Conservation (phyloP, 1,140 invertebrate genomes). For the Papilio aristodemus region DNA sequence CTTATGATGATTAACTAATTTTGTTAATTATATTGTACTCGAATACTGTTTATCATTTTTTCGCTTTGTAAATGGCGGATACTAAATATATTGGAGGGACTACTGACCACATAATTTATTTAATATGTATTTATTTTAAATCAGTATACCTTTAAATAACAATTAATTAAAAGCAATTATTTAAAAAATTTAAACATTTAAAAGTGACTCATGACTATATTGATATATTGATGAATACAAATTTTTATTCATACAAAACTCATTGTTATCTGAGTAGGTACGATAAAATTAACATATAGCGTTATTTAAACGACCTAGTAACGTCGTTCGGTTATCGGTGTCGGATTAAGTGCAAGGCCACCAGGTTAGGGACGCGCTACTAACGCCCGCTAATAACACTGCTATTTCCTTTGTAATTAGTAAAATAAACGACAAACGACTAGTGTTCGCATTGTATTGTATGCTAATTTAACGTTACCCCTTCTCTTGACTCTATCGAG, state of each 20-base stretch:
- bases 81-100: no score
- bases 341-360: conserved; percentile 67
- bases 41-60: no score
- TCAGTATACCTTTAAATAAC: not conserved
- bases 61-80: no score
- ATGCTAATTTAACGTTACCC: conserved; percentile 54
- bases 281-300: conserved; percentile 13
- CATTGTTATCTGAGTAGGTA: conserved; percentile 15
- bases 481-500: conserved; percentile 34
- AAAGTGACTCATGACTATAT: not conserved
- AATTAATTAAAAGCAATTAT: not conserved
- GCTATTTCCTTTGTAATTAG: conserved; percentile 60
- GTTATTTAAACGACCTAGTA: conserved; percentile 10
- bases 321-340: conserved; percentile 41
- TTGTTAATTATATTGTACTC: no score
- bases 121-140: no score
- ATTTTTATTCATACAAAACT: conserved; percentile 9
- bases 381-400: conserved; percentile 50
- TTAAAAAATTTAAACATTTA: not conserved
- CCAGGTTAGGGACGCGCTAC: conserved; percentile 57
- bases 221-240: no score
- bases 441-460: conserved; percentile 58
- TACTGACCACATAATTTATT: no score
- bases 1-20: no score
- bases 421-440: conserved; percentile 46